Evolutionary conservation across 2,797 vertebrate genomes (phyloP).

Genomic region (Sebastes cheni): DNA sequence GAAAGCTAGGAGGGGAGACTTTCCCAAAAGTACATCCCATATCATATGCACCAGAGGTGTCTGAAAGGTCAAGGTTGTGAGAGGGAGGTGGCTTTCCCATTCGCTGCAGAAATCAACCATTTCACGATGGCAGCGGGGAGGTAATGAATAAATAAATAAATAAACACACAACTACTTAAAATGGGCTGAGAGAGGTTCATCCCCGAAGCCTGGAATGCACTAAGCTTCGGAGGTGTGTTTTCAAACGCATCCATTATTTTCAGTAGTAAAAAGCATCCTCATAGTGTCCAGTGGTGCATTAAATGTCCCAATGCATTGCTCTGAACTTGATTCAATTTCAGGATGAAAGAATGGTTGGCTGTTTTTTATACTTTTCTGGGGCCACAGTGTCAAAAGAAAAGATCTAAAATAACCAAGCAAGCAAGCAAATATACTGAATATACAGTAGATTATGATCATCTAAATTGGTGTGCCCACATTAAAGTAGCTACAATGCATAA

Average conservation of each 20-base stretch:
- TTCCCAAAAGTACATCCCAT: slow-evolving; percentile 62
- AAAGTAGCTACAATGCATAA: neutral
- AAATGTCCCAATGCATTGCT: neutral
- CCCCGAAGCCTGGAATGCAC: slow-evolving; percentile 17
- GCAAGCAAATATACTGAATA: neutral
- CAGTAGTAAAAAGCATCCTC: slow-evolving; percentile 6
- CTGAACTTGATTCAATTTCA: slow-evolving; percentile 4
- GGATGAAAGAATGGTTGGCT: neutral
- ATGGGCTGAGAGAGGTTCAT: slow-evolving; percentile 12
- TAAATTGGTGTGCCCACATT: neutral
- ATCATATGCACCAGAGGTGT: slow-evolving; percentile 47
- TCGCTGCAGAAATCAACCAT: slow-evolving; percentile 40
- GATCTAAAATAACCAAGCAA: neutral
- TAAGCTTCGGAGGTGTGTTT: neutral
- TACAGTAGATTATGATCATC: neutral
- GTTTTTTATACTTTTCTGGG: neutral
- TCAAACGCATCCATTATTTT: slow-evolving; percentile 24
- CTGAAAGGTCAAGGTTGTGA: slow-evolving; percentile 70
- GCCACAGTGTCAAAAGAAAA: neutral
- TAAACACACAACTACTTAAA: slow-evolving; percentile 19
- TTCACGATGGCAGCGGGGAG: slow-evolving; percentile 8
- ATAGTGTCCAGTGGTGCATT: slow-evolving; percentile 8
- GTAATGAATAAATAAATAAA: slow-evolving; percentile 38
- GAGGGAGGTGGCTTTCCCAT: slow-evolving; percentile 49
- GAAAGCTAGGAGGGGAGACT: slow-evolving; percentile 62